These are phyloP conservation scores for Zaprionus tsacasi DNA, from an alignment of 1,140 invertebrate species.

Conservation along the genomic window DNA sequence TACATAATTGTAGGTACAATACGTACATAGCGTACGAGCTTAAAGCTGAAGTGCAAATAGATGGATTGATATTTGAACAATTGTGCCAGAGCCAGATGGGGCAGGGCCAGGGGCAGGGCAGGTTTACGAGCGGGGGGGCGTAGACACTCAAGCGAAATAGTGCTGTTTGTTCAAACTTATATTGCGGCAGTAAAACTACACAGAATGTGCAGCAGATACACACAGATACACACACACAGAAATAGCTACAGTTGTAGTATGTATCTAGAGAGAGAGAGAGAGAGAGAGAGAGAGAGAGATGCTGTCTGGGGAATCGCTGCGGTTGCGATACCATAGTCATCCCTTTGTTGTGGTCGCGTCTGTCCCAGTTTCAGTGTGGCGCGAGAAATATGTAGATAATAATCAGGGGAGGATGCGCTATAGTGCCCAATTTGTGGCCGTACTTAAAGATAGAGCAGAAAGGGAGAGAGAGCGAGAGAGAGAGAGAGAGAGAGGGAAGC, in stretches of 20 bases:
- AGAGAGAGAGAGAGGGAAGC: conserved; percentile 4
- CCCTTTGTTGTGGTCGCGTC: conserved; percentile 61
- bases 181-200: conserved; percentile 4
- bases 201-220: not conserved
- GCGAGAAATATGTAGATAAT: conserved; percentile 55
- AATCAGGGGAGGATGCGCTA: conserved; percentile 23
- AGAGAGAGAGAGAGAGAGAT: conserved; percentile 4
- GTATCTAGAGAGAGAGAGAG: conserved; percentile 5
- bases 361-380: conserved; percentile 53
- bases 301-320: conserved; percentile 18
- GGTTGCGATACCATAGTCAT: conserved; percentile 37
- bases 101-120: not conserved
- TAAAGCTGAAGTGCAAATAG: conserved; percentile 7
- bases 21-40: not conserved
- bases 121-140: not conserved
- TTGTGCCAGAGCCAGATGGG: not conserved
- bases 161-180: conserved; percentile 6
- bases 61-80: conserved; percentile 16
- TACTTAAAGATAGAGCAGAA: not conserved
- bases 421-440: conserved; percentile 20
- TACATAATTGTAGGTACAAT: not conserved
- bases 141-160: conserved; percentile 3
- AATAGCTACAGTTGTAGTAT: conserved; percentile 13
- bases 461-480: not conserved
- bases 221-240: not conserved